These are phyloP conservation scores for Alosa alosa DNA, from an alignment of 2,113 vertebrate genomes.

Conservation along the genomic window DNA sequence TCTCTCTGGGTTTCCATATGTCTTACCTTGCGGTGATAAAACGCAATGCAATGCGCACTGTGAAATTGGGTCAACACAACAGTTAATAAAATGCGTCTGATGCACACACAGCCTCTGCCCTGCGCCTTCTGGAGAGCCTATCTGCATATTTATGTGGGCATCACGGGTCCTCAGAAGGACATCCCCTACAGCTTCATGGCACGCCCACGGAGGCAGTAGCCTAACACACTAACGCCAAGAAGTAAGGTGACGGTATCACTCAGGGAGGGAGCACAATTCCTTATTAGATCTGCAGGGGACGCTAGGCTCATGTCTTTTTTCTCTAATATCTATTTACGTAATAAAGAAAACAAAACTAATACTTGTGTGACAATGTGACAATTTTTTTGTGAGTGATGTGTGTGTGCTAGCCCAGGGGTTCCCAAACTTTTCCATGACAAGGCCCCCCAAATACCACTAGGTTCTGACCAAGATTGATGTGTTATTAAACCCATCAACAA, in stretches of 20 bases:
- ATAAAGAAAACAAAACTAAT: not conserved
- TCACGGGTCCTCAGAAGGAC: slow-evolving; percentile 32
- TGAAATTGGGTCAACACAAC: slow-evolving; percentile 49
- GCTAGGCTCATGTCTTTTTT: not conserved
- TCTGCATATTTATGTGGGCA: slow-evolving; percentile 46
- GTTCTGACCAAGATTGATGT: no score
- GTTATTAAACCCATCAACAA: no score
- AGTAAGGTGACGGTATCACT: not conserved
- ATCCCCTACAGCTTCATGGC: slow-evolving; percentile 2
- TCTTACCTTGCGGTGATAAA: slow-evolving; percentile 42
- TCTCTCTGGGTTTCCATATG: slow-evolving; percentile 28
- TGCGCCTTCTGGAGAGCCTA: slow-evolving; percentile 23
- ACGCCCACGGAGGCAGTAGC: not conserved
- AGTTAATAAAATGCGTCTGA: slow-evolving; percentile 29
- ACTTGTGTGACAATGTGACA: no score
- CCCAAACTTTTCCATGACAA: no score
- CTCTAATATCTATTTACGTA: not conserved
- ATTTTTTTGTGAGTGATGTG: no score
- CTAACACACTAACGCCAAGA: not conserved
- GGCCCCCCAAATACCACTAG: no score
- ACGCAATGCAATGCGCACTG: slow-evolving; percentile 36
- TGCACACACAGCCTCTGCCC: slow-evolving; percentile 16
- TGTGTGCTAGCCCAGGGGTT: no score
- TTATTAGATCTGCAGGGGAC: not conserved
- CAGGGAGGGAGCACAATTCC: not conserved